Base-by-base conservation (phyloP, 2,797 vertebrate species). In the Cuniculus paca region DNA sequence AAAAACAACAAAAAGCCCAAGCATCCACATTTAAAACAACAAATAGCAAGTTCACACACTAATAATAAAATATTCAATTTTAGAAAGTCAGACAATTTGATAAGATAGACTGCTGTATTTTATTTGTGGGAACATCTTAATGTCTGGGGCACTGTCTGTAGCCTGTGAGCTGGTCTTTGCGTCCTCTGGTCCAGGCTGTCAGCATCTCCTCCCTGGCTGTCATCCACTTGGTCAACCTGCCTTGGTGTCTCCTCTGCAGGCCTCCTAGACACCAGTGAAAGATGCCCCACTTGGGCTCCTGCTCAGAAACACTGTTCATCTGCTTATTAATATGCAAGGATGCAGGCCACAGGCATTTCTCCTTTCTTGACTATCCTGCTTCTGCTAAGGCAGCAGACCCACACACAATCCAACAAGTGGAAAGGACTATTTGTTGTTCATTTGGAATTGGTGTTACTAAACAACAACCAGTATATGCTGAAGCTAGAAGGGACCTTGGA, bases 41-140 rank as follows among this genome's bases (percentile, higher is more conserved):
- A 83, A 79, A 36, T 13, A 84, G 3, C 6, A 90, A 75, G 39
- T 1, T 39, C 60, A 84, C 80, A 85, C 6, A 89, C 17, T 24
- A 86, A 84, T 24, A 78, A 80, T 16, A 84, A 87, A 87, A 90
- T 68, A 79, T 54, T 94, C 13, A 11, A 74, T 56, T 90, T 58
- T 31, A 28, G 20, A 79, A 92, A 95, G 85, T 54, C 34, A 80
- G 82, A 77, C 79, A 85, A 68, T 52, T 3, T 75, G 54, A 6
- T 56, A 58, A 85, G 54, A 6, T 56, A 58, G 88, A 5, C 19
- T 31, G 2, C 63, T 61, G 80, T 36, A 81, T 72, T 94, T 78
- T 79, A 52, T 52, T 39, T 1, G 20, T 65, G 74, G 20, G n/a
- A n/a, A 34, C 28, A 45, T 3, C 61, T 82, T 20, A 75, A 60